These are phyloP conservation scores for Philaethria dido DNA, from an alignment of 2,888 invertebrate genomes.

Conservation along the genomic window DNA sequence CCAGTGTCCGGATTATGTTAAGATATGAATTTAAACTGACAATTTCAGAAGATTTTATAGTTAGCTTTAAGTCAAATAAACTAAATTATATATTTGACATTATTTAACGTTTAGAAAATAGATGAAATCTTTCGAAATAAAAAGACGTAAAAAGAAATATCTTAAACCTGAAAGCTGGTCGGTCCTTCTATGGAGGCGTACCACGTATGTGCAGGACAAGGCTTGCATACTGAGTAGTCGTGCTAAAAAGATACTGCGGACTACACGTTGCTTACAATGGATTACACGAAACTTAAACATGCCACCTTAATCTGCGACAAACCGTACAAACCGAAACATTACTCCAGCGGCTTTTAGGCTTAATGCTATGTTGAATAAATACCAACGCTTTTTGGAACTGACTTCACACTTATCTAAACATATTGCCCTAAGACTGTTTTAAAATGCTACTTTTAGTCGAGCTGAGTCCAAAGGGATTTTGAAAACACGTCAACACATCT, in stretches of 20 bases:
- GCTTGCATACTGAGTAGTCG: constrained; percentile 83
- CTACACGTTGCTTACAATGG: constrained; percentile 78
- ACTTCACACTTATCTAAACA: constrained; percentile 20
- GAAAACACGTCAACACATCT: background rate
- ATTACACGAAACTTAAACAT: constrained; percentile 80
- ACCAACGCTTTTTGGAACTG: constrained; percentile 36
- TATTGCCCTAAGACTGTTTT: constrained; percentile 5
- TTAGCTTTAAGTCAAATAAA: background rate
- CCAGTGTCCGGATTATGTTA: background rate
- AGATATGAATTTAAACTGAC: background rate
- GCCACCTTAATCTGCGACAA: constrained; percentile 76
- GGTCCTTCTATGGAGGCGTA: constrained; percentile 80
- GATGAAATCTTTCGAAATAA: background rate
- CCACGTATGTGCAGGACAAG: constrained; percentile 82
- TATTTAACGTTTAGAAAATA: background rate
- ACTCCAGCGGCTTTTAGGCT: constrained; percentile 60
- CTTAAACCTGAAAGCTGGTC: constrained; percentile 66
- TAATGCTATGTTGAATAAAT: constrained; percentile 47
- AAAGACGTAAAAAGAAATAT: constrained; percentile 74
- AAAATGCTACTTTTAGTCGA: constrained; percentile 1
- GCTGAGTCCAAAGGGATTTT: background rate
- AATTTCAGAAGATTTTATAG: background rate
- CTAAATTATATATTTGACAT: background rate
- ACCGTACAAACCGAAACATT: constrained; percentile 63
- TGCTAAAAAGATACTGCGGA: constrained; percentile 83